Conservation (phyloP, 2,888 invertebrate genomes). For the Ormyrus rosae region DNA sequence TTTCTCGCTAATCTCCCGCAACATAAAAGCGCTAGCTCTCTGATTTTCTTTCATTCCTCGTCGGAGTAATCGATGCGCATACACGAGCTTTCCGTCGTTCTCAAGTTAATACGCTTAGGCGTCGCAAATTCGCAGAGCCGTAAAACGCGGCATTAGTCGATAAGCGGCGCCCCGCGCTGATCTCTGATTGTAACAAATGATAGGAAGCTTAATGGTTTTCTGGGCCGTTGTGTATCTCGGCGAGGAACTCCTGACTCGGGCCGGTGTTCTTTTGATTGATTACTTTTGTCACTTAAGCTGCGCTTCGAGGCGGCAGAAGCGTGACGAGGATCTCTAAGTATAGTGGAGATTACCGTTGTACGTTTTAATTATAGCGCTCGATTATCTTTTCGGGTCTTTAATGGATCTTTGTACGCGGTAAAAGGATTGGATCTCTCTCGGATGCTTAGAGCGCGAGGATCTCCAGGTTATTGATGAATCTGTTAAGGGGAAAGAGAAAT, state of each 20-base stretch:
- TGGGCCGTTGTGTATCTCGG: background rate
- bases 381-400: constrained; percentile 54
- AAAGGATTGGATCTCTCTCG: constrained; percentile 50
- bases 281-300: constrained; percentile 72
- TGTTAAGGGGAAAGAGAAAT: constrained; percentile 30
- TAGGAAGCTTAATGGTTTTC: constrained; percentile 69
- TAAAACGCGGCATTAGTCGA: constrained; percentile 71
- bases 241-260: constrained; percentile 58
- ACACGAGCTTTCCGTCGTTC: constrained; percentile 56
- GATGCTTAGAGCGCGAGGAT: background rate
- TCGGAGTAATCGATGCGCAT: background rate
- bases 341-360: constrained; percentile 58
- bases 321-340: constrained; percentile 22
- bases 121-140: constrained; percentile 65
- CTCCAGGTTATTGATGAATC: constrained; percentile 54
- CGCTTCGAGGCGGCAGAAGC: background rate
- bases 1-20: background rate
- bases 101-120: constrained; percentile 70
- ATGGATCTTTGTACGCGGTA: constrained; percentile 54
- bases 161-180: background rate
- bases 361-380: constrained; percentile 66
- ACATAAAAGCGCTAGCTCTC: background rate
- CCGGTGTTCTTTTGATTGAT: constrained; percentile 72
- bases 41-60: too few relatives aligned
- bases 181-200: constrained; percentile 69